Evolutionary conservation across 1,140 invertebrate species (phyloP), one percentile per base, ranked within the genome.

Genomic region (Macrobrachium rosenbergii): DNA sequence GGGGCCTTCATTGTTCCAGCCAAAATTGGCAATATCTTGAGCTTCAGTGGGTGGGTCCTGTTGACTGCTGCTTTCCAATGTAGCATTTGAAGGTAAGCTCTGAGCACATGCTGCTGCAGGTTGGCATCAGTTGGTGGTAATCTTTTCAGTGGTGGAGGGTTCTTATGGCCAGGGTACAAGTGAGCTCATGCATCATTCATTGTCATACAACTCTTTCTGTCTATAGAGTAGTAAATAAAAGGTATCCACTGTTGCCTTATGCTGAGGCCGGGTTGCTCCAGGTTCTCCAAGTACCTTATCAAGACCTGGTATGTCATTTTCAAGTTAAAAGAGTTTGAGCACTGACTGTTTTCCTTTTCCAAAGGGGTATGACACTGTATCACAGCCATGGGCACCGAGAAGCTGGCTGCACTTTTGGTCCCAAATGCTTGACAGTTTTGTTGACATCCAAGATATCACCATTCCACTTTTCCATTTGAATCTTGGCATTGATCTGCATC

Each of bases 391-490:
- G 28, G 37, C 12, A 28, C 75, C 45, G 28, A 77, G 75, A 43
- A 77, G 45, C 5, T 77, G 23, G 45, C 14, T 77, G n/a, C 45
- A 77, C 75, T 77, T 77, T 77, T 23, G 75, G 75, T 10, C 75
- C 75, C 52, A 77, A 77, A 23, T 43, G 2, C 14, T 77, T 19
- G 52, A 52, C 5, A 52, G 28, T 77, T 43, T 43, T 19, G 28
- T 52, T 28, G 67, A 72, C 28, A 37, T 72, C 67, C 67, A 72
- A 11, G 5, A 72, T n/a, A 72, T 11, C n/a, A 11, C 67, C 67
- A 72, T 72, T 72, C 67, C n/a, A 72, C 19, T n/a, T 72, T 72
- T 72, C 19, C 67, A 72, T 72, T 72, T 72, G 67, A 72, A 72
- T 37, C 1, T 37, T 37, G 28, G 28, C 28, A 37, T 37, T 37